Base-by-base conservation (phyloP, 2,113 vertebrate species). In the Lampris megalopsis region DNA sequence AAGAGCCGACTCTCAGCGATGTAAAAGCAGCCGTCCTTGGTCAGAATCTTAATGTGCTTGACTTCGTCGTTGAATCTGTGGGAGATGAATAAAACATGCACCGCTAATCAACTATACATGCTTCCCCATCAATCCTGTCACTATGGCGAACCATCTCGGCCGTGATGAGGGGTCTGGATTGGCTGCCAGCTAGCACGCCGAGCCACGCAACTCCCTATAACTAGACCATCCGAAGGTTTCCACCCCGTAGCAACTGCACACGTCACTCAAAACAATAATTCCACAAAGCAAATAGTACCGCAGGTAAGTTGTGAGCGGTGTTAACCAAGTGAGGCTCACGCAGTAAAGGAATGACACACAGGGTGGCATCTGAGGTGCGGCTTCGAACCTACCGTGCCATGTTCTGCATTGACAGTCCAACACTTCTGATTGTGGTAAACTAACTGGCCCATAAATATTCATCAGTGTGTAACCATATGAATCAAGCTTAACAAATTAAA, bases 11-110 rank as follows among this genome's bases (percentile, higher is more conserved):
- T 96, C 95, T 99, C 97, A 40, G 97, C 95, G 82, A 99, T 97
- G 94, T 96, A 97, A 91, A 98, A 98, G 90, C 93, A 95, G 75
- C 96, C 93, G 77, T 97, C 96, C 95, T 95, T 97, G 88, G 96
- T 97, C 94, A 98, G 94, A 93, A 99, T 98, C 94, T 97, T 98
- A 93, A 99, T 98, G 94, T 99, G 97, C 89, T 96, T 98, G 92
- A 98, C 96, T 94, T 97, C 97, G 0, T 97, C 95, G 91, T 97
- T 97, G 92, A 97, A 97, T 96, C 97, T 99, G 95, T 84, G 75
- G 92, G 93, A 92, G 89, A 96, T 81, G 88, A 95, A 95, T 93
- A 94, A 93, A 92, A 93, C 93, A 94, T 93, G 87, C 56, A 59
- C 60, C 72, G 74, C 75, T 83, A 84, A 88, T 88, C 72, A 88